Conservation (phyloP, 2,113 vertebrate species). For the Raja brachyura region DNA sequence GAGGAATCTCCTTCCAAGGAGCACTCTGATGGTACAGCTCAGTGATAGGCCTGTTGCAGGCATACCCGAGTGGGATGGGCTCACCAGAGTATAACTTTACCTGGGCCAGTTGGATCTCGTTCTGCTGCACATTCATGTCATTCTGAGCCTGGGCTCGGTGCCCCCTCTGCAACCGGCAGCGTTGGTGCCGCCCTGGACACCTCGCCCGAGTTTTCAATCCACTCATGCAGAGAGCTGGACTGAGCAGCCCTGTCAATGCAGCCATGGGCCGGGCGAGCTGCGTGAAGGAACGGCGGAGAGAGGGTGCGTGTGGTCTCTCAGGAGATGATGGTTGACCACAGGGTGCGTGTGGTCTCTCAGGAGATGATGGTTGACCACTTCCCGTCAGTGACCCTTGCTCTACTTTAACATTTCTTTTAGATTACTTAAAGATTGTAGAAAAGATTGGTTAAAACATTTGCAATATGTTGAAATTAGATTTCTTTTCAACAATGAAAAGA, state of each 20-base stretch:
- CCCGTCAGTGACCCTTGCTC: neutral
- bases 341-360: neutral
- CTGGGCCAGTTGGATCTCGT: neutral
- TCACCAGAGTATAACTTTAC: neutral
- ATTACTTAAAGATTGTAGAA: neutral
- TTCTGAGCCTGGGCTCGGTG: neutral
- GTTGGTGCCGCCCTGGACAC: neutral
- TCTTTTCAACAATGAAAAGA: neutral
- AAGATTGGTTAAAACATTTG: neutral
- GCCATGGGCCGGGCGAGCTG: neutral
- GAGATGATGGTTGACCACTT: neutral
- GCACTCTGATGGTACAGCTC: slow-evolving; percentile 70
- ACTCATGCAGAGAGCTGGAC: neutral
- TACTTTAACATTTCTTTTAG: neutral
- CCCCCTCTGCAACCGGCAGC: too few species aligned
- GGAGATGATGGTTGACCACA: neutral
- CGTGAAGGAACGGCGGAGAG: neutral
- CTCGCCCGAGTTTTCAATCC: neutral
- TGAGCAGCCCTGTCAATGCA: neutral
- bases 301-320: neutral
- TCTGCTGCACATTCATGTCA: neutral
- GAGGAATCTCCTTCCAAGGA: slow-evolving; percentile 79
- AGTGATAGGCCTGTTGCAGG: neutral
- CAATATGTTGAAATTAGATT: neutral
- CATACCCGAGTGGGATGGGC: neutral